These are phyloP conservation scores for Bergia puertoricense DNA, from an alignment of 92 coral and sea anemone genomes.

Conservation along the genomic window DNA sequence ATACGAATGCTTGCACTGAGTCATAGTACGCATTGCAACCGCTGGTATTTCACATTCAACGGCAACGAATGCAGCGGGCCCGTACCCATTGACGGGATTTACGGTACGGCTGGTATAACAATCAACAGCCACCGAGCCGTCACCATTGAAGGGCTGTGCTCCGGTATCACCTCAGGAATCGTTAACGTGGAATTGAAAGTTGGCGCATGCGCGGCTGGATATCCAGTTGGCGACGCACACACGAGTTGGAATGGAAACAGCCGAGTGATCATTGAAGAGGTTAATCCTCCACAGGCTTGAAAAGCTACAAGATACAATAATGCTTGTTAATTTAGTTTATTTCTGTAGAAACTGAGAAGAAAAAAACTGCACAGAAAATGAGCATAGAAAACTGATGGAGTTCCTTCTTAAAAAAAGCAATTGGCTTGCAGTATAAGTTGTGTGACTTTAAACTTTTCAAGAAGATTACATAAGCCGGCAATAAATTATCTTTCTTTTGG, in stretches of 20 bases:
- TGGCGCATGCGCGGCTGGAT: background rate
- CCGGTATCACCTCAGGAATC: background rate
- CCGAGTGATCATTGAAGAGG: background rate
- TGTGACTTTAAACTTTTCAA: too few relatives aligned
- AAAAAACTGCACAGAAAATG: too few relatives aligned
- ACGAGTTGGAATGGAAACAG: background rate
- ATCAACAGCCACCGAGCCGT: conserved; percentile 13
- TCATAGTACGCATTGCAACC: background rate
- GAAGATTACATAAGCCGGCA: too few relatives aligned
- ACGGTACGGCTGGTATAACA: background rate
- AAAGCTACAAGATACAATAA: too few relatives aligned
- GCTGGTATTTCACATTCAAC: conserved; percentile 25
- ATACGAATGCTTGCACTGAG: background rate
- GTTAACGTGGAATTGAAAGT: background rate
- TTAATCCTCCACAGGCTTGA: background rate
- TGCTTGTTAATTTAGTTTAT: too few relatives aligned
- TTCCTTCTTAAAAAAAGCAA: too few relatives aligned
- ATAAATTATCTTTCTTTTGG: too few relatives aligned
- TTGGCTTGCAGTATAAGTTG: too few relatives aligned
- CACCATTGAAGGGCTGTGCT: background rate
- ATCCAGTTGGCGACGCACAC: background rate
- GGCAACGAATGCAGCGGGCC: conserved; percentile 18
- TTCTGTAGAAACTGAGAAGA: too few relatives aligned
- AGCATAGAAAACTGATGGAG: too few relatives aligned
- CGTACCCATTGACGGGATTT: background rate